Conservation (phyloP, 2,113 vertebrate genomes). For the Erythrolamprus reginae region DNA sequence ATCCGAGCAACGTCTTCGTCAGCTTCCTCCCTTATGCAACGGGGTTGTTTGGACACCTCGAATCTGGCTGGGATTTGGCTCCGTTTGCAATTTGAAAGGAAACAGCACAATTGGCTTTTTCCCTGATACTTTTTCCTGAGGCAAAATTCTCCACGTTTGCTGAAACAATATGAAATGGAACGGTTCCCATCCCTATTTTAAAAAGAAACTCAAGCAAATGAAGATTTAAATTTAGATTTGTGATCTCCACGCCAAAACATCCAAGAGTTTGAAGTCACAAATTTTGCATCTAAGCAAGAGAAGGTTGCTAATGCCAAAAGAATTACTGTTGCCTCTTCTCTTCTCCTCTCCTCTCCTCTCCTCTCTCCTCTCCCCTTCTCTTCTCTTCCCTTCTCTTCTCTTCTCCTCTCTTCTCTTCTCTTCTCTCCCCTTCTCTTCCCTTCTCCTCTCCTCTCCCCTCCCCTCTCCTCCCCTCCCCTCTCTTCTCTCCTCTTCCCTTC, state of each 20-base stretch:
- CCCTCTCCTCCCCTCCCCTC: fast-evolving
- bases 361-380: background rate
- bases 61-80: conserved; percentile 11
- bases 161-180: conserved; percentile 46
- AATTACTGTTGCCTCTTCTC: background rate
- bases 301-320: conserved; percentile 23
- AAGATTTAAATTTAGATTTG: conserved; percentile 48
- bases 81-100: conserved; percentile 42
- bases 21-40: conserved; percentile 16
- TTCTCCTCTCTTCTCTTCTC: background rate
- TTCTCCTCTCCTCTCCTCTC: background rate
- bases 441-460: background rate
- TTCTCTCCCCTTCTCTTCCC: background rate
- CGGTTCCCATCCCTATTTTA: conserved; percentile 26
- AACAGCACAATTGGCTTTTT: conserved; percentile 35
- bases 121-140: conserved; percentile 51
- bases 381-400: background rate
- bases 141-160: conserved; percentile 19
- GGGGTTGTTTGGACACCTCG: fast-evolving
- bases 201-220: conserved; percentile 27
- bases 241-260: background rate
- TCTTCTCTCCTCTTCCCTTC: fast-evolving
- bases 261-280: background rate
- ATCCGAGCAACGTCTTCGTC: background rate
- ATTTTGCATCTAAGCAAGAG: conserved; percentile 19